phyloP scores from a whole-genome alignment of 2,113 vertebrate genomes.

The Otolemur garnettii region DNA sequence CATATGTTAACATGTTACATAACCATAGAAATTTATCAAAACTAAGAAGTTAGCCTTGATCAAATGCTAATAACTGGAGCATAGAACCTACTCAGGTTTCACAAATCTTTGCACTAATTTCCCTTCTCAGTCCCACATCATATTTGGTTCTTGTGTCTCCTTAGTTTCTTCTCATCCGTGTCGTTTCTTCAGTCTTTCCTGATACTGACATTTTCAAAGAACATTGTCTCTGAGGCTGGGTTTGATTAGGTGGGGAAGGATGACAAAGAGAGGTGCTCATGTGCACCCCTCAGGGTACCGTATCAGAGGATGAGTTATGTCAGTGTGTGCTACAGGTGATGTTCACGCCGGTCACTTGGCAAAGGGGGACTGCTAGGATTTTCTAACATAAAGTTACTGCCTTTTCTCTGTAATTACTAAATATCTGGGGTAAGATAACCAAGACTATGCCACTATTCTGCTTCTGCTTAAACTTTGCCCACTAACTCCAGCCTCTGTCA shows the following conservation, averaged over 20 bases:
- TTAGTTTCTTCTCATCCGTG: background rate
- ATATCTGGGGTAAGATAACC: background rate
- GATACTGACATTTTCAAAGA: background rate
- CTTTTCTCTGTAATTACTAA: background rate
- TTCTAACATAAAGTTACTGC: background rate
- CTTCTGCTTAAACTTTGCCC: background rate
- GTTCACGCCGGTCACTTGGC: background rate
- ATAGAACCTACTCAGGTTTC: background rate
- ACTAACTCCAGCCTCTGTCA: background rate
- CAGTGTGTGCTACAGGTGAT: background rate
- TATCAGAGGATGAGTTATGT: background rate
- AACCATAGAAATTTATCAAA: background rate
- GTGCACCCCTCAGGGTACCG: rapidly evolving
- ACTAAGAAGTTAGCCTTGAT: background rate
- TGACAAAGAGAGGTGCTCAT: background rate
- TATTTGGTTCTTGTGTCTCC: background rate
- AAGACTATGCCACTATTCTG: background rate
- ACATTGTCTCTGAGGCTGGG: background rate
- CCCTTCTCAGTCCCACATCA: background rate
- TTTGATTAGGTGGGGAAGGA: background rate
- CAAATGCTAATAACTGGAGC: background rate
- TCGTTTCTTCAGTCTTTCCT: background rate
- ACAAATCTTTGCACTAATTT: background rate
- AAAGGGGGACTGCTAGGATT: background rate
- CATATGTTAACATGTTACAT: background rate